Evolutionary conservation across 2,888 invertebrate genomes (phyloP).

Genomic region (Melinaea marsaeus): DNA sequence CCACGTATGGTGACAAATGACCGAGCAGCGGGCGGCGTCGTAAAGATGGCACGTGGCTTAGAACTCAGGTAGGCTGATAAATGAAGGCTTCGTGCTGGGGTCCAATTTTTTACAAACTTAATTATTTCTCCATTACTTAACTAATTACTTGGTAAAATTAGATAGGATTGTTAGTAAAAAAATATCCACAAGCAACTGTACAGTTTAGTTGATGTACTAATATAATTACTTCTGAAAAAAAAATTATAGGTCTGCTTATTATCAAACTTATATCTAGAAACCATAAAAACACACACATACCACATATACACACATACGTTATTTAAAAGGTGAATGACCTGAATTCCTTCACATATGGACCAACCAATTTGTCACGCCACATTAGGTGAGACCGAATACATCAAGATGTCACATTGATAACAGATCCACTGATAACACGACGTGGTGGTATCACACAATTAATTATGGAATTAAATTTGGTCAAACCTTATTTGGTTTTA

Average conservation of each 20-base stretch:
- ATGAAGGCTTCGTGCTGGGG: slow-evolving; percentile 50
- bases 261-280: no score
- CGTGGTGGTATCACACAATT: background rate
- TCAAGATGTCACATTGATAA: slow-evolving; percentile 15
- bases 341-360: slow-evolving; percentile 8
- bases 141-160: no score
- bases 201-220: no score
- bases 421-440: slow-evolving; percentile 8
- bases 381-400: slow-evolving; percentile 6
- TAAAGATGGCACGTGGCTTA: slow-evolving; percentile 51
- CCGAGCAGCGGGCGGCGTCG: slow-evolving; percentile 56
- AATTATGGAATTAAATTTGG: slow-evolving; percentile 4
- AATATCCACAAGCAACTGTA: no score
- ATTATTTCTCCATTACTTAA: background rate
- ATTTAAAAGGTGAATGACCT: slow-evolving; percentile 3
- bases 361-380: slow-evolving; percentile 13
- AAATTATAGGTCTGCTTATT: no score
- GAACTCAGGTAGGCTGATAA: slow-evolving; percentile 64
- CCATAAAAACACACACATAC: no score
- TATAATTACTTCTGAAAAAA: no score
- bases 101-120: slow-evolving; percentile 31
- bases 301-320: background rate
- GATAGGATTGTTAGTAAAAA: no score
- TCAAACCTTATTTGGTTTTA: background rate
- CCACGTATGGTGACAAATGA: slow-evolving; percentile 60